Evolutionary conservation across 2,888 invertebrate species (phyloP), one percentile per base, ranked within the genome.

Genomic region (Drosophila vallismaia): DNA sequence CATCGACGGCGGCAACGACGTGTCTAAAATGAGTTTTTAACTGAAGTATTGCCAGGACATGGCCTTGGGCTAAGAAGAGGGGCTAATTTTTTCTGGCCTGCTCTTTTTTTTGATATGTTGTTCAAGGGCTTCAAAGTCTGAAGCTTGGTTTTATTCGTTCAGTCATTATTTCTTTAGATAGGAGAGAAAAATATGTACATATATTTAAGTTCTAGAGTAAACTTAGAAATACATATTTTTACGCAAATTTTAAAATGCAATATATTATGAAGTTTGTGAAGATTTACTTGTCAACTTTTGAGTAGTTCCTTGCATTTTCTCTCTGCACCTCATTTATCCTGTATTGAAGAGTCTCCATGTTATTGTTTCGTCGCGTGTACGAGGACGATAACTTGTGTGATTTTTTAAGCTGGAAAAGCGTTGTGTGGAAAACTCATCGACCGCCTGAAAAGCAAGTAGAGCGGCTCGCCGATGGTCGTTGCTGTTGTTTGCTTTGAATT

Each of bases 401-500:
- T 68, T 81, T 77, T 83, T 76, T 75, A 71, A 72, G 81, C 66
- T 59, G 58, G 75, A 1, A 36, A 36, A 36, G 36, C 36, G 6
- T n/a, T 36, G 36, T n/a, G 36, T 36, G 36, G 36, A 12, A 36
- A 36, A 36, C 36, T 36, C 64, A 72, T 67, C 71, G 55, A 46
- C 46, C 8, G 64, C 54, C 36, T 36, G 44, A 28, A 50, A 45
- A 14, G 52, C 14, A 33, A 36, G 63, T 33, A 33, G 38, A 55
- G 45, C 44, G 66, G 54, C 19, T 48, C 55, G 40, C 64, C 51
- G 45, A 53, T 57, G 76, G 51, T 79, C 75, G 72, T 73, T 83
- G 56, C 45, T 67, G 51, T 73, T 77, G 75, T 73, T 83, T 79
- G 75, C 69, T 73, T 86, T 79, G 80, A 66, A 79, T 86, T 81